These are phyloP conservation scores for Diphyllodes magnificus DNA, from an alignment of 2,113 vertebrate species.

Conservation along the genomic window DNA sequence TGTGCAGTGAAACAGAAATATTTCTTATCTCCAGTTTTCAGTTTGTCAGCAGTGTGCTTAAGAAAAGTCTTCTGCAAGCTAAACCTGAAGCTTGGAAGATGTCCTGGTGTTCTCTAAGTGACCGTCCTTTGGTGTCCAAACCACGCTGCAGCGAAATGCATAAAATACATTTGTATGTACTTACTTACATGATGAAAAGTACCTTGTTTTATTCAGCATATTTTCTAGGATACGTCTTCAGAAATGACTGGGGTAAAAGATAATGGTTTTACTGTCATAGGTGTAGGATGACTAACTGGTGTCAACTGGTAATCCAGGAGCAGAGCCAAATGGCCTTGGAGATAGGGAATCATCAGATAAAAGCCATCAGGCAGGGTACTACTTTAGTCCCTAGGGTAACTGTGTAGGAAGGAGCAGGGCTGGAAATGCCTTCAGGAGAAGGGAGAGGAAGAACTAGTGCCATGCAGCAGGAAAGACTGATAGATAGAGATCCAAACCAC, in stretches of 20 bases:
- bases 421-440: background rate
- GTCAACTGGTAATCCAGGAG: background rate
- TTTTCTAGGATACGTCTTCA: background rate
- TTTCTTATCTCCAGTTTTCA: constrained; percentile 3
- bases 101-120: background rate
- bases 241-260: background rate
- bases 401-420: background rate
- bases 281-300: background rate
- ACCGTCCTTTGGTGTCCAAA: background rate
- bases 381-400: background rate
- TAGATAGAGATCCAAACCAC: background rate
- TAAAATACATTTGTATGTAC: background rate
- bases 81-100: background rate
- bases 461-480: background rate
- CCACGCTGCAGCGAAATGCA: background rate
- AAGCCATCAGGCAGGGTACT: background rate
- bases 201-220: background rate
- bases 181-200: background rate
- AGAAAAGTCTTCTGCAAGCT: constrained; percentile 7
- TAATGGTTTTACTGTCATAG: background rate
- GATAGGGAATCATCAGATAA: constrained; percentile 3
- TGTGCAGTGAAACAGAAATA: constrained; percentile 15
- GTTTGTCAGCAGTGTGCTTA: background rate
- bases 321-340: constrained; percentile 14
- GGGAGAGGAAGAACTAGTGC: background rate